These are phyloP conservation scores for Lerema accius DNA, from an alignment of 1,140 invertebrate genomes.

Conservation along the genomic window DNA sequence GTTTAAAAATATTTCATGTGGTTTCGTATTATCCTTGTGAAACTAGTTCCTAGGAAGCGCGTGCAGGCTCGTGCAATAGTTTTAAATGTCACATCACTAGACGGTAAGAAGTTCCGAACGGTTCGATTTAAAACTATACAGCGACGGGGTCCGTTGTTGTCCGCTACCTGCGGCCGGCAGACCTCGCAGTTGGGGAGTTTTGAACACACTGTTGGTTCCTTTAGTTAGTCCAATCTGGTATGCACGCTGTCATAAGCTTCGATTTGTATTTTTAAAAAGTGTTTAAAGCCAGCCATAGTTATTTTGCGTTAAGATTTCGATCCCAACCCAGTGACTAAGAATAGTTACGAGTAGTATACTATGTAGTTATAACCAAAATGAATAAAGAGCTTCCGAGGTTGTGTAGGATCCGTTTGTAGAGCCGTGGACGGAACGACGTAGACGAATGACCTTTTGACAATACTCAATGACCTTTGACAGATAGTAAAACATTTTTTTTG, in stretches of 20 bases:
- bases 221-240: not conserved
- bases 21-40: constrained; percentile 1
- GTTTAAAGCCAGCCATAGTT: constrained; percentile 8
- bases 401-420: constrained; percentile 62
- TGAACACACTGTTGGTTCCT: not conserved
- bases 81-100: constrained; percentile 2
- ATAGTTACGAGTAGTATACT: constrained; percentile 19
- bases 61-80: constrained; percentile 11
- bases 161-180: not conserved
- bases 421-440: constrained; percentile 54
- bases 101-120: not conserved
- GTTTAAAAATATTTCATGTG: constrained; percentile 1
- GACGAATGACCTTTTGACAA: constrained; percentile 71
- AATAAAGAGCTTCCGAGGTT: constrained; percentile 70
- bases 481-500: constrained; percentile 52
- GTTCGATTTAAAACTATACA: constrained; percentile 8
- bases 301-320: constrained; percentile 12
- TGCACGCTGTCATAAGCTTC: not conserved
- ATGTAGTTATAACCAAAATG: constrained; percentile 29
- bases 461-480: constrained; percentile 74
- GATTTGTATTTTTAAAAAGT: not conserved
- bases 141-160: not conserved
- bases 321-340: constrained; percentile 20
- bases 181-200: constrained; percentile 2
- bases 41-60: constrained; percentile 30